phyloP scores from a whole-genome alignment of 2,113 vertebrate species.

The Chaetodon auriga region DNA sequence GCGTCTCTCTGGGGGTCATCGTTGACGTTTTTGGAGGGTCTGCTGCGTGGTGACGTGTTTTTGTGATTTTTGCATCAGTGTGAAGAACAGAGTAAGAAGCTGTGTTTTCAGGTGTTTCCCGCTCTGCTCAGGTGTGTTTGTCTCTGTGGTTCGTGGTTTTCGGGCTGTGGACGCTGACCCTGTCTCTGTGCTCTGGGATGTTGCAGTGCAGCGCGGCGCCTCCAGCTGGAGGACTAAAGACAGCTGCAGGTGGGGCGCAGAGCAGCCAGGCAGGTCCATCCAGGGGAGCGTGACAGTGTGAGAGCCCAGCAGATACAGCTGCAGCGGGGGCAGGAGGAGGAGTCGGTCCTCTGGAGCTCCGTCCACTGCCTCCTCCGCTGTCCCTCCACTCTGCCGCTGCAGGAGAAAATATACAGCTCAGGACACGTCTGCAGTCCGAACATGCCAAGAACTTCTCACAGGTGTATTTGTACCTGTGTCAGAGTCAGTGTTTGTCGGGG shows the following conservation, averaged over 20 bases:
- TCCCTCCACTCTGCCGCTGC: constrained; percentile 70
- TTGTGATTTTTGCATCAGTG: too few species aligned
- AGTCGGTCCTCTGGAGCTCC: constrained; percentile 37
- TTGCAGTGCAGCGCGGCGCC: constrained; percentile 81
- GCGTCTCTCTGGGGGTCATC: too few species aligned
- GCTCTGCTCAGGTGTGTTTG: too few species aligned
- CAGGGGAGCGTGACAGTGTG: neutral
- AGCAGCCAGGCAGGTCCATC: constrained; percentile 6
- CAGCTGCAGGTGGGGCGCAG: constrained; percentile 30
- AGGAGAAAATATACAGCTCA: neutral
- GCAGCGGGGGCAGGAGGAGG: constrained; percentile 63
- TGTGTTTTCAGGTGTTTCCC: too few species aligned
- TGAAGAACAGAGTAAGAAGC: too few species aligned
- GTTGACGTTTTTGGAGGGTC: too few species aligned
- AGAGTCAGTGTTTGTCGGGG: constrained; percentile 59
- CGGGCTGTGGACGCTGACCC: constrained; percentile 17
- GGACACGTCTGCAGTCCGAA: neutral
- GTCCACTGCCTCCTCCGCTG: constrained; percentile 75
- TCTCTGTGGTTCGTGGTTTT: too few species aligned
- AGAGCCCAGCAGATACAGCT: neutral
- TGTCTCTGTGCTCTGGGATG: constrained; percentile 26
- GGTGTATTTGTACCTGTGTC: constrained; percentile 41
- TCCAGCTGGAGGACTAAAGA: constrained; percentile 76
- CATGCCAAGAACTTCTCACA: too few species aligned
- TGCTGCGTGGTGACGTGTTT: too few species aligned